phyloP scores from a whole-genome alignment of 2,113 vertebrate genomes.

The Corythaeola cristata region DNA sequence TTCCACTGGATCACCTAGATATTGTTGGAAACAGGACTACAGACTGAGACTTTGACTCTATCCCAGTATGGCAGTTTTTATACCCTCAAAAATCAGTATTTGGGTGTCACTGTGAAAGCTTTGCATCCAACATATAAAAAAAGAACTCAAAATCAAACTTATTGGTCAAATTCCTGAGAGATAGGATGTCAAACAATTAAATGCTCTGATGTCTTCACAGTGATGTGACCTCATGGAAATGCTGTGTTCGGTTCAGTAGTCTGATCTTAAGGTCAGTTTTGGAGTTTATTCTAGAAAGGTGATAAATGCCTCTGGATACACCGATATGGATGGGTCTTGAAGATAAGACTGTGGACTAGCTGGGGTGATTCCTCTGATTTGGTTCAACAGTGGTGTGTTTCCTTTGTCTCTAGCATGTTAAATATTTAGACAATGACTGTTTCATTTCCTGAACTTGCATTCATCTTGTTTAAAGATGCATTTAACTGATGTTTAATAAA shows the following conservation, averaged over 20 bases:
- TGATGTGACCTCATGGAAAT: background rate
- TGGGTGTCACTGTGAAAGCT: background rate
- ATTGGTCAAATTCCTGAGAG: background rate
- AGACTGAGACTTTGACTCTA: background rate
- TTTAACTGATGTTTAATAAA: constrained; percentile 40
- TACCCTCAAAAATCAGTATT: background rate
- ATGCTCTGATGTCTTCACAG: background rate
- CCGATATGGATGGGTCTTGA: background rate
- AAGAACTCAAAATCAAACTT: background rate
- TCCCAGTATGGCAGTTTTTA: background rate
- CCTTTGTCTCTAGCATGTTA: background rate
- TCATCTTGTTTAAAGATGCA: constrained; percentile 16
- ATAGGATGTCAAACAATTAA: background rate
- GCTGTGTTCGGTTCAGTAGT: background rate
- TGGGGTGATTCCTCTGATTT: background rate
- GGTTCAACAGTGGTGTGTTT: background rate
- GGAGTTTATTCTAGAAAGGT: background rate
- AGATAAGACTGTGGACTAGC: background rate
- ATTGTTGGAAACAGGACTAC: background rate
- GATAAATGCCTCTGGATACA: background rate
- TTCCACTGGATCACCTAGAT: background rate
- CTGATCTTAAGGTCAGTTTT: background rate
- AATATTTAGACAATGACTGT: background rate
- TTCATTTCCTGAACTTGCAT: constrained; percentile 46
- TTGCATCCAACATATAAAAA: background rate